phyloP scores from a whole-genome alignment of 2,113 vertebrate genomes.

The Vombatus ursinus region DNA sequence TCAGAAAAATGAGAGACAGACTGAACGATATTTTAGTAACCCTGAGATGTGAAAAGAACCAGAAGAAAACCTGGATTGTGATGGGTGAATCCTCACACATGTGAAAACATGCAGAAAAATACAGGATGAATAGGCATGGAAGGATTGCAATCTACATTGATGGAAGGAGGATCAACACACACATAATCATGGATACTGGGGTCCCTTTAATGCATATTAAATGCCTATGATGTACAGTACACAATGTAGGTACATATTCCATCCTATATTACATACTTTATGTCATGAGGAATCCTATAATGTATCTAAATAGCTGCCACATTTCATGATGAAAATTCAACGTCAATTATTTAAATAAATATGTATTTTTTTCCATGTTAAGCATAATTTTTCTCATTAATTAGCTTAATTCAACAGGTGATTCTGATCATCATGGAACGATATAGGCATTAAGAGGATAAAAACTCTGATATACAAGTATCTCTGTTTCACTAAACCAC shows the following conservation, averaged over 20 bases:
- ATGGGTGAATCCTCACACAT: not conserved
- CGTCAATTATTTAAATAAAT: not conserved
- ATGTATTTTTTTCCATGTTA: not conserved
- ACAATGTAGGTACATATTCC: not conserved
- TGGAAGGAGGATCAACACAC: not conserved
- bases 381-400: not conserved
- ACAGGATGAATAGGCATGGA: not conserved
- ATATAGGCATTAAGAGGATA: not conserved
- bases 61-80: not conserved
- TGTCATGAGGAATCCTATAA: not conserved
- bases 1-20: not conserved
- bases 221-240: not conserved
- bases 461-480: not conserved
- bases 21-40: not conserved
- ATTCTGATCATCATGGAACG: not conserved
- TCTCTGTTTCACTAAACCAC: not conserved
- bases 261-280: not conserved
- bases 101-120: not conserved
- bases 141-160: not conserved
- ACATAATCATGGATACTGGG: not conserved
- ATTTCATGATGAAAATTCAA: not conserved
- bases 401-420: not conserved
- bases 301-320: not conserved
- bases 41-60: not conserved
- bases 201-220: not conserved